These are phyloP conservation scores for Leptopilina drosophilae DNA, from an alignment of 2,888 invertebrate species.

Conservation along the genomic window DNA sequence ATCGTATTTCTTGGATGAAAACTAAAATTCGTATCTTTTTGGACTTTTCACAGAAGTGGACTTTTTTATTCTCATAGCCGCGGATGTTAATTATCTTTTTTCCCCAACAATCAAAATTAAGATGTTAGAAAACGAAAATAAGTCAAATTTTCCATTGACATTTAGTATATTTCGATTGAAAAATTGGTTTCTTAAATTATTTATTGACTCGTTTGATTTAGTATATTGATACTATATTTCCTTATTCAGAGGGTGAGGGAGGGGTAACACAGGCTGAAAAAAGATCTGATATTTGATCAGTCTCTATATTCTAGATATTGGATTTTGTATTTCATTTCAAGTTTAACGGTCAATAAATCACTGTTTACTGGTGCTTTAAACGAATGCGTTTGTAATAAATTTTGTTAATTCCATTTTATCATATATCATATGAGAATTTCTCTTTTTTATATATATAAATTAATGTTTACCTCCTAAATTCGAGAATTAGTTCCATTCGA, in stretches of 20 bases:
- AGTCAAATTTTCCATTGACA: not conserved
- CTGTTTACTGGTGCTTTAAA: not conserved
- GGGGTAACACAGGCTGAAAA: not conserved
- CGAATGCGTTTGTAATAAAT: not conserved
- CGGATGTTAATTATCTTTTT: too few relatives aligned
- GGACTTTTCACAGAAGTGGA: too few relatives aligned
- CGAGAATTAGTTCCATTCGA: too few relatives aligned
- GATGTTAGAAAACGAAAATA: not conserved
- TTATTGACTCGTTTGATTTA: constrained; percentile 7
- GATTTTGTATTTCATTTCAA: not conserved
- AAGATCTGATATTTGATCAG: constrained; percentile 29
- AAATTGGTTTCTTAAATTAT: constrained; percentile 6
- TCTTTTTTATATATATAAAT: not conserved
- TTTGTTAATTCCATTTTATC: constrained; percentile 10
- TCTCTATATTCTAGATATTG: not conserved
- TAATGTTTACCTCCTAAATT: not conserved
- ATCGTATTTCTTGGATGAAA: too few relatives aligned
- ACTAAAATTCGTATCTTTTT: too few relatives aligned
- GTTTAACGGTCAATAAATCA: not conserved
- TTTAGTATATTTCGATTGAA: not conserved
- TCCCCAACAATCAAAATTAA: too few relatives aligned
- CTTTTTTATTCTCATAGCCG: too few relatives aligned
- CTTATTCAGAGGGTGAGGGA: not conserved
- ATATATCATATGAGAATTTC: not conserved
- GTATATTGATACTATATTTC: not conserved